phyloP scores from a whole-genome alignment of 1,140 invertebrate species.

The Lasioglossum baleicum region DNA sequence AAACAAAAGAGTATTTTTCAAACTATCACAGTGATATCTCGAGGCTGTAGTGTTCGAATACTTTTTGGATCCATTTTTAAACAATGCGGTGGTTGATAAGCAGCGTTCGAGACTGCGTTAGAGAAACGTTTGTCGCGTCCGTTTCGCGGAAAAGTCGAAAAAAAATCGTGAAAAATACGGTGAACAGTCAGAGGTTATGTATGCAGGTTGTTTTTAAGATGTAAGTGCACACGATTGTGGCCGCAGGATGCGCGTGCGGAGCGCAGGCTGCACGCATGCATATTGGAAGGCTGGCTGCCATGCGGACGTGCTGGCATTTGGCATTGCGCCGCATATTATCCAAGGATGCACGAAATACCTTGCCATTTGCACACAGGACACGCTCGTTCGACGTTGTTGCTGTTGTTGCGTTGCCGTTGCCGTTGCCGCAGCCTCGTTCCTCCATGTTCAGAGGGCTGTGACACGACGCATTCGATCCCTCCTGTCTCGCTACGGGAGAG shows the following conservation, averaged over 20 bases:
- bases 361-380: conserved; percentile 71
- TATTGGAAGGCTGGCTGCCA: conserved; percentile 55
- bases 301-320: conserved; percentile 74
- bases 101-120: not conserved
- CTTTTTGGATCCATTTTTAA: too few species aligned
- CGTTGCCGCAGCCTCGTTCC: conserved; percentile 50
- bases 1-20: too few species aligned
- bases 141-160: not conserved
- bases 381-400: conserved; percentile 57
- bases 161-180: not conserved
- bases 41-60: too few species aligned
- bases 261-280: conserved; percentile 56
- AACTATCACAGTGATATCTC: too few species aligned
- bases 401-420: conserved; percentile 51
- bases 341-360: conserved; percentile 75
- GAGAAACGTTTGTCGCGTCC: not conserved
- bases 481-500: conserved; percentile 11
- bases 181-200: not conserved
- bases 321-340: conserved; percentile 77
- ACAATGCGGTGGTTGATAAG: not conserved
- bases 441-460: conserved; percentile 54
- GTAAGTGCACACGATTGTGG: conserved; percentile 25
- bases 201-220: conserved; percentile 46
- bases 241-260: conserved; percentile 43
- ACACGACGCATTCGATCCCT: conserved; percentile 32